Evolutionary conservation across 2,888 invertebrate genomes (phyloP), one percentile per base, ranked within the genome.

Genomic region (Dynastes tityus): DNA sequence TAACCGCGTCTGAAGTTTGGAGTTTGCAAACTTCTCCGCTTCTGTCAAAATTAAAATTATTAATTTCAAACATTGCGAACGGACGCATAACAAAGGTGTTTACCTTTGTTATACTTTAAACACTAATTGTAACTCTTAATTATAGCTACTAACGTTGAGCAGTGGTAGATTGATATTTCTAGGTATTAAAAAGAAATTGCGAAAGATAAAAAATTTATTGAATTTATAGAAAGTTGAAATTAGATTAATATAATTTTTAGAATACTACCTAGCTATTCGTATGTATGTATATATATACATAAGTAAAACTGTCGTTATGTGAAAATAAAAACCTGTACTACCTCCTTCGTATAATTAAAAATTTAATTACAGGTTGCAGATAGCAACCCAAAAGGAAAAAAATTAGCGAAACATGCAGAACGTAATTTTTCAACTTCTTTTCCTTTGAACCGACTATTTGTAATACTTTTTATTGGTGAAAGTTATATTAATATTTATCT

Each of bases 391-490:
- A 22, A 45, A 11, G 11, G 11, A 8, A 22, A n/a, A 63, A n/a
- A 11, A 11, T 0, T 5, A 32, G 9, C 63, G 13, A 4, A 11
- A 29, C 27, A 6, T 32, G 4, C 9, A 63, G 27, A 32, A 45
- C 45, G 8, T 45, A 45, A 45, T 45, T 45, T 63, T 32, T 13
- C 27, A 63, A 63, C 32, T 51, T 68, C 51, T 68, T 49, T 67
- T 45, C 45, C 45, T 45, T 2, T 67, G 11, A 51, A 51, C 13
- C 29, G 32, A n/a, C 4, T 63, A 29, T 63, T 29, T 29, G 32
- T 63, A 32, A 63, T 63, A 63, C 22, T 73, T 45, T 58, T 58
- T 58, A 58, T 37, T 29, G 58, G 73, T 58, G 58, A 73, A 73
- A 58, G 55, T 37, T 58, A 58, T 55, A 58, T 58, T 37, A 27